These are phyloP conservation scores for Nomada fucata DNA, from an alignment of 2,888 invertebrate species.

Conservation along the genomic window DNA sequence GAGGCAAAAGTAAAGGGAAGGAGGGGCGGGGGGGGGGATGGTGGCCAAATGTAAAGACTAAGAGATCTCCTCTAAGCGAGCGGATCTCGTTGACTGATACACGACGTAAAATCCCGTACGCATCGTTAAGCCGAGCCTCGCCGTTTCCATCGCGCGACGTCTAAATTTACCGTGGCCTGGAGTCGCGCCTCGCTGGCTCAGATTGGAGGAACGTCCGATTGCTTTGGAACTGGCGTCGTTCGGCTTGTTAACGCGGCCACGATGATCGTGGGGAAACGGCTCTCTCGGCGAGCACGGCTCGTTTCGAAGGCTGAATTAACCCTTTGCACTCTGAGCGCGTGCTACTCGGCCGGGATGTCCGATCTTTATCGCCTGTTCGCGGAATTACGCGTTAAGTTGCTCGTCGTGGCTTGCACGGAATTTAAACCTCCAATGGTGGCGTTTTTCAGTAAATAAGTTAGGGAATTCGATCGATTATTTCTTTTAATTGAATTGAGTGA, in stretches of 20 bases:
- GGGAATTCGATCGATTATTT: too few species aligned
- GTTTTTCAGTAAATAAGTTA: too few species aligned
- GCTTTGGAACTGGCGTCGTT: conserved; percentile 15
- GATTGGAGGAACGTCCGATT: conserved; percentile 39
- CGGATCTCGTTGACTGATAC: conserved; percentile 68
- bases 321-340: conserved; percentile 20
- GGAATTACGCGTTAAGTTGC: conserved; percentile 21
- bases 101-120: conserved; percentile 73
- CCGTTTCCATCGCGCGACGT: conserved; percentile 65
- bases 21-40: not conserved
- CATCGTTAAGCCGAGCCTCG: conserved; percentile 72
- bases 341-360: conserved; percentile 18
- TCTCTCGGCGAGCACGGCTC: conserved; percentile 19
- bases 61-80: conserved; percentile 60
- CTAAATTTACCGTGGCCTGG: conserved; percentile 68
- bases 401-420: not conserved
- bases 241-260: conserved; percentile 39
- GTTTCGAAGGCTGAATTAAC: conserved; percentile 50
- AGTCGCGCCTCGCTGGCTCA: not conserved
- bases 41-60: conserved; percentile 56
- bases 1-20: conserved; percentile 18
- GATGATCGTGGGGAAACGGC: conserved; percentile 19
- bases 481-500: too few species aligned
- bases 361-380: conserved; percentile 50
- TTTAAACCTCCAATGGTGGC: too few species aligned